Evolutionary conservation across 2,113 vertebrate species (phyloP), one percentile per base, ranked within the genome.

Genomic region (Corythornis cristatus): DNA sequence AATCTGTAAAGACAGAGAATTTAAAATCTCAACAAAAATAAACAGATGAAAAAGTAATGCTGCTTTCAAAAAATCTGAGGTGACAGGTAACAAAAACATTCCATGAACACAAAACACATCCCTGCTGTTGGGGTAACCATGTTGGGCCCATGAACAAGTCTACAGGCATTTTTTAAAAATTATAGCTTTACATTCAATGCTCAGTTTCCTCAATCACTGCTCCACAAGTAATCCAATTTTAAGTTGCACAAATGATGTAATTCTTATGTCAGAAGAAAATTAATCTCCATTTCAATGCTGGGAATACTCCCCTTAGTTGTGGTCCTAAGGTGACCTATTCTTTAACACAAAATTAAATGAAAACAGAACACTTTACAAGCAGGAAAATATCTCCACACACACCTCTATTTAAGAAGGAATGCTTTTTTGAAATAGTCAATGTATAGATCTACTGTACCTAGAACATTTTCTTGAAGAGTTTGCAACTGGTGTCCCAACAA

Each of bases 401-500:
- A 46, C 1, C 9, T 2, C 18, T 6, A 35, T 6, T 8, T 3
- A 5, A 60, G 37, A 60, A 53, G 42, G 17, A 71, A 57, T 7
- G 46, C 1, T 15, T 48, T 51, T 43, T 12, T 67, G 18, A 82
- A 83, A 61, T 31, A 54, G 1, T 15, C 25, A 5, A 22, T n/a
- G 37, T 28, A 18, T 56, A 93, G 21, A 13, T 88, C 60, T 85
- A 64, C 70, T 65, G 10, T 98, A 99, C 99, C 99, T 99, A 87
- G 98, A 99, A 95, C 97, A 96, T 70, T 97, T 98, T 79, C 96
- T 98, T 73, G 98, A 97, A 42, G 97, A 89, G 94, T 98, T 97
- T 61, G 97, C 98, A 95, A 99, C 88, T 2, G 99, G 99, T 33
- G 98, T 99, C 88, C 98, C 98, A 83, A 99, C 88, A 96, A 99